Percentiles rank a stretch among this genome's conserved stretches.
Conservation (phyloP, 2,888 invertebrate genomes). For the Liodrosophila aerea region DNA sequence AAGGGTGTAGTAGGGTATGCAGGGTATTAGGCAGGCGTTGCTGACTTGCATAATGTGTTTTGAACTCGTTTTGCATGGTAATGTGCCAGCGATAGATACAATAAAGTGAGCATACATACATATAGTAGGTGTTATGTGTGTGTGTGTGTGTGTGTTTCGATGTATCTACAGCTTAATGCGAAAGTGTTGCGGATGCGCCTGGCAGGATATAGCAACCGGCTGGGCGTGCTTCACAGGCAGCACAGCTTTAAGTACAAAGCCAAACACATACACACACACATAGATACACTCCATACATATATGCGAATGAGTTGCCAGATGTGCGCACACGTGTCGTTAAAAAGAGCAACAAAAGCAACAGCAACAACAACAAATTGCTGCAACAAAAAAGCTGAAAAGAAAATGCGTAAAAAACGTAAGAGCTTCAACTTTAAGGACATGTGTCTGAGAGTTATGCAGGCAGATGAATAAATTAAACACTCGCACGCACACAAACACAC, state of each 20-base stretch:
- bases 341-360: conserved; percentile 37
- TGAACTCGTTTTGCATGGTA: conserved; percentile 46
- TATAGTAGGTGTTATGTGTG: neutral
- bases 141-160: conserved; percentile 1
- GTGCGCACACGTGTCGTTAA: conserved; percentile 70
- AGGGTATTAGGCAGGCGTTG: conserved; percentile 29
- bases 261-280: conserved; percentile 15
- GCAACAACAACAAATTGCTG: conserved; percentile 41
- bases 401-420: conserved; percentile 35
- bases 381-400: conserved; percentile 38
- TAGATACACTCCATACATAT: conserved; percentile 21
- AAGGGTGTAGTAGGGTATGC: neutral
- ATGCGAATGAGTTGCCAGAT: conserved; percentile 59
- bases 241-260: conserved; percentile 69
- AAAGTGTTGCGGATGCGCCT: conserved; percentile 59
- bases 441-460: conserved; percentile 47
- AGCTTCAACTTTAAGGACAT: conserved; percentile 49
- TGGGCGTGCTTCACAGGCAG: conserved; percentile 36
- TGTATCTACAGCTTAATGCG: conserved; percentile 33
- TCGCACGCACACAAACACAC: conserved; percentile 7
- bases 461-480: conserved; percentile 66
- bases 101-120: neutral
- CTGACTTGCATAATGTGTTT: conserved; percentile 14
- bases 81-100: conserved; percentile 38
- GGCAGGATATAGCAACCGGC: conserved; percentile 65